phyloP scores from a whole-genome alignment of 2,888 invertebrate species.

The Scotopteryx bipunctaria region DNA sequence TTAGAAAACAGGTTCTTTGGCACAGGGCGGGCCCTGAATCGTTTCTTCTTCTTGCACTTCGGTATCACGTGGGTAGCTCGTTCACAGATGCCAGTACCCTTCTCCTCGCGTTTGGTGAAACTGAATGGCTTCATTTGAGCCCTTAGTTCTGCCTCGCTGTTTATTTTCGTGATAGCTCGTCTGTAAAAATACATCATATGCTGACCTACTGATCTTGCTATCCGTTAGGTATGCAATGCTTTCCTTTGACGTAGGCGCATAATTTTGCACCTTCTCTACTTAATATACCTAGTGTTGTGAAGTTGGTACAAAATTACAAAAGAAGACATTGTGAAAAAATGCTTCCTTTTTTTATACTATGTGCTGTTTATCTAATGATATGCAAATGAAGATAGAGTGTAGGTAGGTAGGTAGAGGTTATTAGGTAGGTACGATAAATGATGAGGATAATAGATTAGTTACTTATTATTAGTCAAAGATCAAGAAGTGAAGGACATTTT shows the following conservation, averaged over 20 bases:
- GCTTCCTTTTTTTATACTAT: too few relatives aligned
- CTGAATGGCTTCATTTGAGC: constrained; percentile 87
- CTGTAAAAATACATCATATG: constrained; percentile 54
- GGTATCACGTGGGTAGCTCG: constrained; percentile 57
- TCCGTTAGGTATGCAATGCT: too few relatives aligned
- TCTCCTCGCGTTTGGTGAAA: constrained; percentile 84
- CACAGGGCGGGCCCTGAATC: constrained; percentile 87
- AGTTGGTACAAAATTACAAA: too few relatives aligned
- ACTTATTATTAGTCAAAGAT: not conserved
- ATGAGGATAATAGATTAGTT: not conserved
- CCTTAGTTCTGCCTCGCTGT: constrained; percentile 84
- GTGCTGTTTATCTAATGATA: constrained; percentile 2
- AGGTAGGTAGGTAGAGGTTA: too few relatives aligned
- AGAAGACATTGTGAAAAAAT: too few relatives aligned
- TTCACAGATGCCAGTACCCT: constrained; percentile 70
- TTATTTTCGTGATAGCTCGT: constrained; percentile 82
- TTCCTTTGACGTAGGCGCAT: too few relatives aligned
- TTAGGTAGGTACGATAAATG: too few relatives aligned
- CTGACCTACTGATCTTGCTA: not conserved
- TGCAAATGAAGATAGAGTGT: constrained; percentile 9
- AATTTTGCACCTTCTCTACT: too few relatives aligned
- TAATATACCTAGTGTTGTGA: too few relatives aligned
- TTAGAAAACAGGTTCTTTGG: constrained; percentile 88
- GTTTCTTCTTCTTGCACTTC: constrained; percentile 74
- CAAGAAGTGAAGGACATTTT: constrained; percentile 5